These are phyloP conservation scores for Eidolon helvum DNA, from an alignment of 2,113 vertebrate species.

Conservation along the genomic window DNA sequence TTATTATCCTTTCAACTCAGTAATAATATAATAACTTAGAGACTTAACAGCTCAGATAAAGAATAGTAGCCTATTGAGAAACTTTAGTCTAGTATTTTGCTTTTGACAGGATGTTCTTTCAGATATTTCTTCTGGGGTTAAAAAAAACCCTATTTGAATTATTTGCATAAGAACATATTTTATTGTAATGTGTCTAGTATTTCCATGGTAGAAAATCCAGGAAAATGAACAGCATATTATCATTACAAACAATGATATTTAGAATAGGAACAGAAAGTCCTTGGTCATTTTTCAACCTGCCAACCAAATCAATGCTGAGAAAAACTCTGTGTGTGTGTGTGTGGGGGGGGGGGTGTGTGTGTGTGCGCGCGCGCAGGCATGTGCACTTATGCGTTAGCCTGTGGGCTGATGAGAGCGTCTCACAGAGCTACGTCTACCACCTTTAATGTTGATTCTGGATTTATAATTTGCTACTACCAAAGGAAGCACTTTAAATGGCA, in stretches of 20 bases:
- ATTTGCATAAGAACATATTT: constrained; percentile 74
- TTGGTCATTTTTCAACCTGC: constrained; percentile 65
- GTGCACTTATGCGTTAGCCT: background rate
- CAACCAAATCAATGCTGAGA: constrained; percentile 61
- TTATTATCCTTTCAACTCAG: constrained; percentile 69
- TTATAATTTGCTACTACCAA: constrained; percentile 61
- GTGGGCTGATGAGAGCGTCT: background rate
- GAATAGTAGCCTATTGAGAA: constrained; percentile 64
- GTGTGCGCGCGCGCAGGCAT: background rate
- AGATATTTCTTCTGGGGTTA: constrained; percentile 50
- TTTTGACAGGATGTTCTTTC: constrained; percentile 66
- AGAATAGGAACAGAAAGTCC: constrained; percentile 62
- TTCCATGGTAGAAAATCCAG: constrained; percentile 57
- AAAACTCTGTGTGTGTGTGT: background rate
- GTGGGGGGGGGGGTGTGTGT: background rate
- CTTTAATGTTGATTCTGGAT: too few relatives aligned
- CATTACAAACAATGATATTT: constrained; percentile 68
- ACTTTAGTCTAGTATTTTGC: constrained; percentile 60
- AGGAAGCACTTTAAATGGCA: constrained; percentile 69
- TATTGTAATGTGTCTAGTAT: constrained; percentile 58
- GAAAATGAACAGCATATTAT: constrained; percentile 56
- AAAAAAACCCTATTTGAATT: constrained; percentile 60
- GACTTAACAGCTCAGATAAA: constrained; percentile 60
- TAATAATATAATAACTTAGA: constrained; percentile 73
- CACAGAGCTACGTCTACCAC: constrained; percentile 63